phyloP scores from a whole-genome alignment of 2,888 invertebrate genomes.

The Lepeophtheirus nordmannii region DNA sequence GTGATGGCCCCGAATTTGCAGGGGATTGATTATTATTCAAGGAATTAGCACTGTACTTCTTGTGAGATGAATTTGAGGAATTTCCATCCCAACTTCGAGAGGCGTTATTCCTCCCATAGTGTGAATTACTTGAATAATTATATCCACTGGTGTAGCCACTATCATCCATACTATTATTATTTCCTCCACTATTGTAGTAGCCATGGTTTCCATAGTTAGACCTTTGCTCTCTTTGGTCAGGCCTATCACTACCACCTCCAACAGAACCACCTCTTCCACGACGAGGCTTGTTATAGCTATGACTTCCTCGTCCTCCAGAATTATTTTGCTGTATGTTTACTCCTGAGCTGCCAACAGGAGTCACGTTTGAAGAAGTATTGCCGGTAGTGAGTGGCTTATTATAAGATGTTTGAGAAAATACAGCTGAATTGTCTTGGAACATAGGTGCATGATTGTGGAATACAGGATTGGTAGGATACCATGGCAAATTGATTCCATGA shows the following conservation, averaged over 20 bases:
- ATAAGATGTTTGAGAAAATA: not conserved
- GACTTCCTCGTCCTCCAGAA: not conserved
- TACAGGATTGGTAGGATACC: not conserved
- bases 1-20: not conserved
- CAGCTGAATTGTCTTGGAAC: not conserved
- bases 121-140: conserved; percentile 6
- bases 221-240: not conserved
- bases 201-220: not conserved
- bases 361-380: not conserved
- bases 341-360: not conserved
- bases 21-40: conserved; percentile 1
- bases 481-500: conserved; percentile 4
- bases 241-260: not conserved
- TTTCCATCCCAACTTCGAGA: not conserved
- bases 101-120: not conserved
- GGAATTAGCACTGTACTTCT: not conserved
- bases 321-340: not conserved
- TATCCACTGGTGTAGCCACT: not conserved
- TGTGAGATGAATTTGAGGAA: not conserved
- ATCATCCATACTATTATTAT: conserved; percentile 2
- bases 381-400: not conserved
- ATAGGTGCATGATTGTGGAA: not conserved
- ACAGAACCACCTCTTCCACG: not conserved
- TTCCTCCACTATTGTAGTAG: conserved; percentile 1
- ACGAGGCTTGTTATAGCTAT: not conserved